Conservation (phyloP, 2,888 invertebrate genomes). For the Anticlea derivata region DNA sequence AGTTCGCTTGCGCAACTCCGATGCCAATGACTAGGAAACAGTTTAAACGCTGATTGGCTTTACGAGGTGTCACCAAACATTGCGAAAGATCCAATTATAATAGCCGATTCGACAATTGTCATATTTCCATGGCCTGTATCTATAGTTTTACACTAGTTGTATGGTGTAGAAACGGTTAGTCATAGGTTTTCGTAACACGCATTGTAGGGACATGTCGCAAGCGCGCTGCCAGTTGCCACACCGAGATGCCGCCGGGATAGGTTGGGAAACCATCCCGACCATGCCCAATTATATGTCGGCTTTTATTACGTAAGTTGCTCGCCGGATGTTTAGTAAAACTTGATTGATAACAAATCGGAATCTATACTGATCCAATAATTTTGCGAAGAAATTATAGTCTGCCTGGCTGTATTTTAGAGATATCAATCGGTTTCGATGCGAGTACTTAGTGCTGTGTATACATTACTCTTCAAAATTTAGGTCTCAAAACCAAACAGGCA, state of each 20-base stretch:
- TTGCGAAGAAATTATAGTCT: not conserved
- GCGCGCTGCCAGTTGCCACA: slow-evolving; percentile 70
- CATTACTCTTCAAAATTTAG: slow-evolving; percentile 63
- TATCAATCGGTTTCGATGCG: slow-evolving; percentile 1
- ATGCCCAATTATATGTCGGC: slow-evolving; percentile 76
- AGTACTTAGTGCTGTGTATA: slow-evolving; percentile 26
- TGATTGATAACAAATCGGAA: slow-evolving; percentile 58
- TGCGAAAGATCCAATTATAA: slow-evolving; percentile 65
- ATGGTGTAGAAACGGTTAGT: slow-evolving; percentile 61
- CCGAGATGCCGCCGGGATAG: slow-evolving; percentile 78
- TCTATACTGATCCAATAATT: slow-evolving; percentile 18
- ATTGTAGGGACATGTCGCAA: slow-evolving; percentile 82
- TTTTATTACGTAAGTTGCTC: slow-evolving; percentile 62
- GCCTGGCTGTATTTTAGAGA: slow-evolving; percentile 4
- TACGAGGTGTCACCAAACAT: slow-evolving; percentile 58
- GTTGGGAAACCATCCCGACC: slow-evolving; percentile 82
- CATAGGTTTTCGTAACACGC: slow-evolving; percentile 81
- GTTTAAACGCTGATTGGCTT: slow-evolving; percentile 47
- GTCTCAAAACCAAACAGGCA: slow-evolving; percentile 73
- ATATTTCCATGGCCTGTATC: slow-evolving; percentile 45
- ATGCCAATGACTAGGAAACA: slow-evolving; percentile 51
- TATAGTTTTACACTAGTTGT: slow-evolving; percentile 56
- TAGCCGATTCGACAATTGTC: slow-evolving; percentile 56
- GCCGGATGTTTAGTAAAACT: slow-evolving; percentile 62
- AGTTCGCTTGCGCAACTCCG: slow-evolving; percentile 67